Conservation (phyloP, 2,888 invertebrate genomes). For the Eueremaeus valkanovi region DNA sequence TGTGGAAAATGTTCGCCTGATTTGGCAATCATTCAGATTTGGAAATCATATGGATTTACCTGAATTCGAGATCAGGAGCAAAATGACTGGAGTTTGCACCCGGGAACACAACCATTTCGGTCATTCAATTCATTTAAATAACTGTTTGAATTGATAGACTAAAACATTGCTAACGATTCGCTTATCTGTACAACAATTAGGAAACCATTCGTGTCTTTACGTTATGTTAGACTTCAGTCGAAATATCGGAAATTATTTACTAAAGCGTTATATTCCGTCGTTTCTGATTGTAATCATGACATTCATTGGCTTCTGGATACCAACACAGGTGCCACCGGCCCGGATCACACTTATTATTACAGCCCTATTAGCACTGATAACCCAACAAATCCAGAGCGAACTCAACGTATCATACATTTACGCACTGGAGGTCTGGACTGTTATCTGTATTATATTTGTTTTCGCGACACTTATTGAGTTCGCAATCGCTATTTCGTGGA, state of each 20-base stretch:
- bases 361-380: slow-evolving; percentile 35
- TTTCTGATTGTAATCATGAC: background rate
- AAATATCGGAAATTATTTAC: background rate
- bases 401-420: slow-evolving; percentile 37
- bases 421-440: slow-evolving; percentile 38
- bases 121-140: too few relatives aligned
- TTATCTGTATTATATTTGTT: slow-evolving; percentile 37
- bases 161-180: too few relatives aligned
- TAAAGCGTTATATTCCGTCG: background rate
- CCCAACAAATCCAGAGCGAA: slow-evolving; percentile 39
- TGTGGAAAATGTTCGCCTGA: background rate
- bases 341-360: slow-evolving; percentile 31
- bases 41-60: background rate
- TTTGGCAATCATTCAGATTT: background rate
- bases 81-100: background rate
- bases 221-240: background rate
- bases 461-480: slow-evolving; percentile 36
- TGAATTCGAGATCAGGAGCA: background rate
- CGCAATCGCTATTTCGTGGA: slow-evolving; percentile 35
- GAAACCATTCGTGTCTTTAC: background rate
- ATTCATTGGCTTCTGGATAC: slow-evolving; percentile 32
- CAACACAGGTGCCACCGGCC: slow-evolving; percentile 29
- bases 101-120: background rate
- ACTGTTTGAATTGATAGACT: too few relatives aligned
- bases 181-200: too few relatives aligned